Evolutionary conservation across 2,888 invertebrate genomes (phyloP).

Genomic region (Acrobasis repandana): DNA sequence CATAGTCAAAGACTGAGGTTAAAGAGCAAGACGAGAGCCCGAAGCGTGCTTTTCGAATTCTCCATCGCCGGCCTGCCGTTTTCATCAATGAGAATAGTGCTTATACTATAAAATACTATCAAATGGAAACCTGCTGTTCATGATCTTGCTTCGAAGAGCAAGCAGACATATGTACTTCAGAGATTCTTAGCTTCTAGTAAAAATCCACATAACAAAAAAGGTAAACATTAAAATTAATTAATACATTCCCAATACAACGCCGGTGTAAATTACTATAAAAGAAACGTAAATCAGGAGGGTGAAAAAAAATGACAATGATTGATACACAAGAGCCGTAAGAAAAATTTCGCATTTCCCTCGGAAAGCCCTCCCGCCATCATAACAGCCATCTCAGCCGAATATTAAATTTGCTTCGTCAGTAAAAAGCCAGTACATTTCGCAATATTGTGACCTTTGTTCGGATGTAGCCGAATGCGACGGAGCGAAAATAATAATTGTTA

Average conservation of each 20-base stretch:
- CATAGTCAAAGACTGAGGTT: too few species aligned
- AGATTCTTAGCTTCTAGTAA: too few species aligned
- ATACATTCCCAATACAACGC: conserved; percentile 10
- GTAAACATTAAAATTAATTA: too few species aligned
- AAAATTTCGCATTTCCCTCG: conserved; percentile 55
- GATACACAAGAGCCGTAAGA: conserved; percentile 51
- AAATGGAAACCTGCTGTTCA: too few species aligned
- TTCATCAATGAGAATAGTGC: too few species aligned
- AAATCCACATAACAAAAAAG: too few species aligned
- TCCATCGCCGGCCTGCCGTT: too few species aligned
- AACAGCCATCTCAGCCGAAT: conserved; percentile 63
- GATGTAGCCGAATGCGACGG: conserved; percentile 33
- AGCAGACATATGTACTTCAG: too few species aligned
- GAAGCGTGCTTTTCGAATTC: too few species aligned
- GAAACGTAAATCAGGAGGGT: conserved; percentile 40
- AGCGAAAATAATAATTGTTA: conserved; percentile 16
- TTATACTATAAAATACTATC: too few species aligned
- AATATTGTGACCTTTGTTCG: conserved; percentile 65
- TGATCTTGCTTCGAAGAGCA: too few species aligned
- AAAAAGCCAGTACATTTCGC: conserved; percentile 55
- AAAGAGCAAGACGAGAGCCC: too few species aligned
- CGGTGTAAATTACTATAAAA: conserved; percentile 45
- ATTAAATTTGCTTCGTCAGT: conserved; percentile 74
- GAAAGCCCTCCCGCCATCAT: conserved; percentile 43
- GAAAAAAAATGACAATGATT: conserved; percentile 63